Conservation (phyloP, 1,140 invertebrate genomes). For the Diachasmimorpha longicaudata region DNA sequence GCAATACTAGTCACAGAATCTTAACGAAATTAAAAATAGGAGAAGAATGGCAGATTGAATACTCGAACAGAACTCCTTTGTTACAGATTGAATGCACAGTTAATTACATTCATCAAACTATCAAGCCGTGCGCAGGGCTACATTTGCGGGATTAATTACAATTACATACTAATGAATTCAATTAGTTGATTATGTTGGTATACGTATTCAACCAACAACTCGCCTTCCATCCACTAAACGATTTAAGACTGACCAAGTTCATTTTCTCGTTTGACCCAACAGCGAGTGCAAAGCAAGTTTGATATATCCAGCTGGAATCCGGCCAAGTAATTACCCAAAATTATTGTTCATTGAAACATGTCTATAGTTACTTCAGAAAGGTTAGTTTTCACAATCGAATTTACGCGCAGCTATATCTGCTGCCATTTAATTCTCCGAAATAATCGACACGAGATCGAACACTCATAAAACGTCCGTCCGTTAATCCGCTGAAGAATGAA, state of each 20-base stretch:
- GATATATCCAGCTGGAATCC: background rate
- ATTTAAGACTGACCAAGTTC: too few species aligned
- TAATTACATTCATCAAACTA: background rate
- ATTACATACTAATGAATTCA: background rate
- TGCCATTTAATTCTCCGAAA: background rate
- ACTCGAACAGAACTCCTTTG: too few species aligned
- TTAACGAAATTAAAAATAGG: too few species aligned
- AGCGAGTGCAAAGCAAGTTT: background rate
- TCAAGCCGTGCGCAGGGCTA: background rate
- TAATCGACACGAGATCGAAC: too few species aligned
- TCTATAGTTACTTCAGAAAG: background rate
- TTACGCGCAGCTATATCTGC: background rate
- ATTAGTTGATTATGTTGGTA: background rate
- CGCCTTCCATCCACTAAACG: background rate
- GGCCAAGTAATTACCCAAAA: background rate
- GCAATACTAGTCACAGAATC: too few species aligned
- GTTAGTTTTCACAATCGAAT: background rate
- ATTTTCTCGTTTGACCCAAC: background rate
- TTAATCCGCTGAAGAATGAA: too few species aligned
- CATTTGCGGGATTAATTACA: background rate
- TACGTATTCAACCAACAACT: background rate
- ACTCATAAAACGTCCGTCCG: too few species aligned
- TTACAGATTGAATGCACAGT: background rate
- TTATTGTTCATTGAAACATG: background rate
- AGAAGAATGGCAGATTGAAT: too few species aligned